phyloP scores from a whole-genome alignment of 2,888 invertebrate genomes.

The Philereme vetulata region DNA sequence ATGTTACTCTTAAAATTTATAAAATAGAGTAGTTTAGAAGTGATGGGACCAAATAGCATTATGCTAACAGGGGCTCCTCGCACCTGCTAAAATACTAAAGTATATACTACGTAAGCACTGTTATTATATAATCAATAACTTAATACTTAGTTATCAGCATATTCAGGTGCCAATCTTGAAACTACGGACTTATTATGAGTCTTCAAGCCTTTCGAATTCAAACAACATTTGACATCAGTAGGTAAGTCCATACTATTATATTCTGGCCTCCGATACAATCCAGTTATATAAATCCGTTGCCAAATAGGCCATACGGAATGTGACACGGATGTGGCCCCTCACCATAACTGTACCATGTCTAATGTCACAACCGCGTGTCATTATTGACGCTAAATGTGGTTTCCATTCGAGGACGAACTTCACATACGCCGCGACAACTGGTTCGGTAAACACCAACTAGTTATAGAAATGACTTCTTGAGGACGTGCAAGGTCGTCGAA shows the following conservation, averaged over 20 bases:
- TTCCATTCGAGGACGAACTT: constrained; percentile 1
- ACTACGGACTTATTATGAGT: no score
- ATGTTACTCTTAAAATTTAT: no score
- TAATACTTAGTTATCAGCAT: no score
- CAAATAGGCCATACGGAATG: background rate
- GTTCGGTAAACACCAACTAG: constrained; percentile 3
- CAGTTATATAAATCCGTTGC: background rate
- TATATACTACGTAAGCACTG: no score
- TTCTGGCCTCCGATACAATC: background rate
- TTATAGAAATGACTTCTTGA: no score
- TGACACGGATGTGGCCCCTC: constrained; percentile 1
- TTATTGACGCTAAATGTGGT: background rate
- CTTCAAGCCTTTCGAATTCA: constrained; percentile 1
- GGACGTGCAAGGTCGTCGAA: no score
- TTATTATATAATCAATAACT: no score
- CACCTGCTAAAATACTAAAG: no score
- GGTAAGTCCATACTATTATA: constrained; percentile 1
- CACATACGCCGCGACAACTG: background rate
- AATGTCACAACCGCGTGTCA: constrained; percentile 4
- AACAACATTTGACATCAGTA: constrained; percentile 3
- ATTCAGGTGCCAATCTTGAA: no score
- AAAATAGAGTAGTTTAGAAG: no score
- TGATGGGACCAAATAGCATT: no score
- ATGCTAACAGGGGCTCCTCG: no score
- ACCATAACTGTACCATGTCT: background rate